These are phyloP conservation scores for Silvanus unidentatus DNA, from an alignment of 2,888 invertebrate genomes.

Conservation along the genomic window DNA sequence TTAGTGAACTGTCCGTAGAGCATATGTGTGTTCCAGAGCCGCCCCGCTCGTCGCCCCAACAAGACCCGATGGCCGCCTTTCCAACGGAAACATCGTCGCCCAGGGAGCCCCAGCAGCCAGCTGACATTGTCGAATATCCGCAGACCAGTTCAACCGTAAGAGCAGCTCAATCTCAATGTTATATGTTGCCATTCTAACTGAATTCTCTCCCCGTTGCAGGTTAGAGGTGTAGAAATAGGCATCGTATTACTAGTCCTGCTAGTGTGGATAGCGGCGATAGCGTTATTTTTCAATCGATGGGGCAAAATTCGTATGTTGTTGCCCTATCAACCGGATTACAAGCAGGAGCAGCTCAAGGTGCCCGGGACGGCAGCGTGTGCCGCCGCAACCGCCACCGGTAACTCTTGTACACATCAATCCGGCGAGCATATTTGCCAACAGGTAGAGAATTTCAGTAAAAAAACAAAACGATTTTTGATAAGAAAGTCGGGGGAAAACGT, in stretches of 20 bases:
- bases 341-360: slow-evolving; percentile 75
- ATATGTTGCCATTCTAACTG: too few relatives aligned
- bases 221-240: slow-evolving; percentile 85
- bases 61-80: slow-evolving; percentile 58
- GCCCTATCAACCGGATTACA: slow-evolving; percentile 88
- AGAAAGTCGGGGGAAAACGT: too few relatives aligned
- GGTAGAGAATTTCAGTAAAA: slow-evolving; percentile 44
- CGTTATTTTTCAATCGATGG: slow-evolving; percentile 83
- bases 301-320: slow-evolving; percentile 86
- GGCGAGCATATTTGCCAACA: slow-evolving; percentile 56
- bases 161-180: too few relatives aligned
- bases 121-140: slow-evolving; percentile 46
- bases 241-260: slow-evolving; percentile 77
- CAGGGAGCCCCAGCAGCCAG: slow-evolving; percentile 40
- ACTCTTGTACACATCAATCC: slow-evolving; percentile 53
- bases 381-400: slow-evolving; percentile 49
- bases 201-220: slow-evolving; percentile 52
- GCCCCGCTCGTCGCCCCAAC: slow-evolving; percentile 71
- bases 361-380: slow-evolving; percentile 67
- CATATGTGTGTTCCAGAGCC: slow-evolving; percentile 56
- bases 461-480: too few relatives aligned
- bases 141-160: slow-evolving; percentile 46
- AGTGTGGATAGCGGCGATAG: slow-evolving; percentile 83
- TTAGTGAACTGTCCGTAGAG: slow-evolving; percentile 21
- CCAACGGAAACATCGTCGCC: slow-evolving; percentile 44